Conservation (phyloP, 2,113 vertebrate genomes). For the Centropristis striata region DNA sequence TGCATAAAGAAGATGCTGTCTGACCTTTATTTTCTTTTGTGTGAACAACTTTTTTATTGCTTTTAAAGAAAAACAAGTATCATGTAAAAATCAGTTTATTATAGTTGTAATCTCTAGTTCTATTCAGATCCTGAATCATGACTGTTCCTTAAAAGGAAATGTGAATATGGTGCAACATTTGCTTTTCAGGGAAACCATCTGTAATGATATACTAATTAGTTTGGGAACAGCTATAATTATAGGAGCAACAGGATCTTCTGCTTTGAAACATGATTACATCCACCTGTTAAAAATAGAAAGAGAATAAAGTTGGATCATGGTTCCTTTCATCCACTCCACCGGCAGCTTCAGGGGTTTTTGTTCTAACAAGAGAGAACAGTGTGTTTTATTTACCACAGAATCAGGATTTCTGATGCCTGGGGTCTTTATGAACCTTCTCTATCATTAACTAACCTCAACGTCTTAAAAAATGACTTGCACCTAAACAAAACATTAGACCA, state of each 20-base stretch:
- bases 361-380: background rate
- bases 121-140: background rate
- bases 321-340: background rate
- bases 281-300: constrained; percentile 43
- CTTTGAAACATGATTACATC: constrained; percentile 41
- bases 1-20: background rate
- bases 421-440: background rate
- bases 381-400: too few species aligned
- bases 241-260: constrained; percentile 21
- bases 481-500: background rate
- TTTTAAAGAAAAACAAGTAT: too few species aligned
- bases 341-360: background rate
- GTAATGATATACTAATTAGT: background rate
- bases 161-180: background rate
- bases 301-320: background rate
- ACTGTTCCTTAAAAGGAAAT: background rate
- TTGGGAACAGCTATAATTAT: constrained; percentile 20
- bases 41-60: too few species aligned
- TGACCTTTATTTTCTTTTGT: too few species aligned
- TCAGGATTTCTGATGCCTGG: too few species aligned
- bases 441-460: background rate
- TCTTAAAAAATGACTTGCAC: background rate
- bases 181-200: constrained; percentile 16
- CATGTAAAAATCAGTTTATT: too few species aligned
- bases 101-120: background rate